A percentile compares a stretch with the other conserved stretches of the same genome.
These are phyloP conservation scores for Lucinisca nassula DNA, from an alignment of 2,888 invertebrate genomes.

Conservation along the genomic window DNA sequence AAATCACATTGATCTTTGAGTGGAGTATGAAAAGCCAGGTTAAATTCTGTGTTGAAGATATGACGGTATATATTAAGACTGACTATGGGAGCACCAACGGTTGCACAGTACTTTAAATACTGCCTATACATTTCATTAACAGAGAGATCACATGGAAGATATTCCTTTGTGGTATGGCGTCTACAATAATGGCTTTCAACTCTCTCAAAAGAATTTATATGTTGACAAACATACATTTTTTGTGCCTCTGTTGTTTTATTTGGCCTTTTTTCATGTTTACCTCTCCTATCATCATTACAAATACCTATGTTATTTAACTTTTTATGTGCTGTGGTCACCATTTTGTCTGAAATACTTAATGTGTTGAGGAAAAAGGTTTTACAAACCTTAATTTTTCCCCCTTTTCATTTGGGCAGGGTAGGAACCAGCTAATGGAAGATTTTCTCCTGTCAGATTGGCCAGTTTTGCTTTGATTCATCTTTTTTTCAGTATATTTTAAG, in stretches of 20 bases:
- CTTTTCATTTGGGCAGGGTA: neutral
- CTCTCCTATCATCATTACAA: neutral
- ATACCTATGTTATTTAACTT: neutral
- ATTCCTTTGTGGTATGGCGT: neutral
- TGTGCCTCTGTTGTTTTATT: neutral
- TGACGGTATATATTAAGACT: constrained; percentile 10
- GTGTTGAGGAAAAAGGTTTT: neutral
- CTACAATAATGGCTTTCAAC: constrained; percentile 10
- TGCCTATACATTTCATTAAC: neutral
- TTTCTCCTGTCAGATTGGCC: neutral
- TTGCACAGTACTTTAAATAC: neutral
- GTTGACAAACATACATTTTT: neutral
- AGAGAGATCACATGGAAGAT: neutral
- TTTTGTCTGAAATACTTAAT: neutral
- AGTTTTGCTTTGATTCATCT: neutral
- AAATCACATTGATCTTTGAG: constrained; percentile 48
- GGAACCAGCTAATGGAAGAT: neutral
- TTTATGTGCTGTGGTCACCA: neutral
- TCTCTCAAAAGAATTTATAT: neutral
- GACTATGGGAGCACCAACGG: neutral
- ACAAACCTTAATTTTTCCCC: neutral
- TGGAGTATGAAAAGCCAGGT: constrained; percentile 37
- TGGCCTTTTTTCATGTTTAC: neutral
- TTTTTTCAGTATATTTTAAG: neutral
- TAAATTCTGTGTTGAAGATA: constrained; percentile 31